Conservation (phyloP, 1,140 invertebrate genomes). For the Temnothorax curvispinosus region DNA sequence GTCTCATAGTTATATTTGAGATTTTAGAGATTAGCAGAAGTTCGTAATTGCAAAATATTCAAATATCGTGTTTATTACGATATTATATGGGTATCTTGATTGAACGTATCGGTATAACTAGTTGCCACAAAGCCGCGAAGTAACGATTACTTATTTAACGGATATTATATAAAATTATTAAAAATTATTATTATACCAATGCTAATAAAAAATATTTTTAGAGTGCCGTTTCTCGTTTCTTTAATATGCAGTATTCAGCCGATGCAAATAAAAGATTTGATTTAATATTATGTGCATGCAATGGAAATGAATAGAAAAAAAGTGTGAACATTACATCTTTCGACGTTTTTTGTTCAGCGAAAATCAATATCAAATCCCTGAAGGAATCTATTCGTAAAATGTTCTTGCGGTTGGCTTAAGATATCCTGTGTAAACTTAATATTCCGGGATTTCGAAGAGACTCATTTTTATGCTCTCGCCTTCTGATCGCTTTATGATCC, state of each 20-base stretch:
- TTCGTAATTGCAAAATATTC: not conserved
- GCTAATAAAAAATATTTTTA: not conserved
- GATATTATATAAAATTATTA: not conserved
- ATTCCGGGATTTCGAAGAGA: not conserved
- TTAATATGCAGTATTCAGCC: not conserved
- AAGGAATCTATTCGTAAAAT: not conserved
- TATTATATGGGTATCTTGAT: not conserved
- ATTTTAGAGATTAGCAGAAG: not conserved
- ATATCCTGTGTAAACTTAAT: not conserved
- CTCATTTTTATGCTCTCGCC: conserved; percentile 10
- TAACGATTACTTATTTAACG: not conserved
- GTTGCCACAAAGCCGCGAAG: not conserved
- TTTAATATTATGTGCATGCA: not conserved
- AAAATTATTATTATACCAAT: not conserved
- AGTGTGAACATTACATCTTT: not conserved
- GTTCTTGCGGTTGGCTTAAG: not conserved
- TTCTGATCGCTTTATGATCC: conserved; percentile 39
- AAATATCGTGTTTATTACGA: not conserved
- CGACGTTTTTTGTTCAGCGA: not conserved
- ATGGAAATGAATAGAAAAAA: not conserved
- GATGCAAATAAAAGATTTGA: not conserved
- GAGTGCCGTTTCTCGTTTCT: not conserved
- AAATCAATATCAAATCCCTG: not conserved
- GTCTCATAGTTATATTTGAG: not conserved
- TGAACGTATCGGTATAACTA: not conserved